phyloP scores from a whole-genome alignment of 2,113 vertebrate genomes.

The Oceanites oceanicus region DNA sequence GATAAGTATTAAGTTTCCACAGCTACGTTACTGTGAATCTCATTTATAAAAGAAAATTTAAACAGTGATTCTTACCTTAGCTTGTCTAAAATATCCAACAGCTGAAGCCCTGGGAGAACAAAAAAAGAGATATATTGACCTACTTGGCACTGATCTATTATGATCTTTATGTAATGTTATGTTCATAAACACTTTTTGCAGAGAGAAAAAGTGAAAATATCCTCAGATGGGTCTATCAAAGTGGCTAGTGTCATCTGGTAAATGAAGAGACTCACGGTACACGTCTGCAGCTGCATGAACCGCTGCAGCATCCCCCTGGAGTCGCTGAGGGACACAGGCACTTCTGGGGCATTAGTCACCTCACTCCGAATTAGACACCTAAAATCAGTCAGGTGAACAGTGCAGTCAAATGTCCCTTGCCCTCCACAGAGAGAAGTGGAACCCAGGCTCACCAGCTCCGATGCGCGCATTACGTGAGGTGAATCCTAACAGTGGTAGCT shows the following conservation, averaged over 20 bases:
- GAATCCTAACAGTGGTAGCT: not conserved
- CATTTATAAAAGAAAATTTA: not conserved
- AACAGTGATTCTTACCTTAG: slow-evolving; percentile 81
- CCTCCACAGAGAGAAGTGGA: not conserved
- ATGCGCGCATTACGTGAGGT: rapidly evolving
- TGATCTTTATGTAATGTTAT: not conserved
- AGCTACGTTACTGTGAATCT: not conserved
- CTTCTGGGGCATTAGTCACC: not conserved
- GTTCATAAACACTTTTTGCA: not conserved
- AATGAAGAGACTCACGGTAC: not conserved
- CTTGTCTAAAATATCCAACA: slow-evolving; percentile 89
- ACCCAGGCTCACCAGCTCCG: not conserved
- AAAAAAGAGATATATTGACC: not conserved
- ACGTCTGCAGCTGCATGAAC: not conserved
- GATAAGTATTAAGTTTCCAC: not conserved
- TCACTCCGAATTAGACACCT: not conserved
- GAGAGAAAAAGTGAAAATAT: not conserved
- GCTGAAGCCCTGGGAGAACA: slow-evolving; percentile 84
- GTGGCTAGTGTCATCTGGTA: not conserved
- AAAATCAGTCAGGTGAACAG: not conserved
- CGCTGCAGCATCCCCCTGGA: not conserved
- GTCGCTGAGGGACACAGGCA: not conserved
- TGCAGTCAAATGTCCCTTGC: not conserved
- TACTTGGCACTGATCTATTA: not conserved
- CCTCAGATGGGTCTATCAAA: not conserved